A percentile compares a stretch with the other conserved stretches of the same genome.
phyloP scores from a whole-genome alignment of 2,888 invertebrate species.

The Andrena fulva region DNA sequence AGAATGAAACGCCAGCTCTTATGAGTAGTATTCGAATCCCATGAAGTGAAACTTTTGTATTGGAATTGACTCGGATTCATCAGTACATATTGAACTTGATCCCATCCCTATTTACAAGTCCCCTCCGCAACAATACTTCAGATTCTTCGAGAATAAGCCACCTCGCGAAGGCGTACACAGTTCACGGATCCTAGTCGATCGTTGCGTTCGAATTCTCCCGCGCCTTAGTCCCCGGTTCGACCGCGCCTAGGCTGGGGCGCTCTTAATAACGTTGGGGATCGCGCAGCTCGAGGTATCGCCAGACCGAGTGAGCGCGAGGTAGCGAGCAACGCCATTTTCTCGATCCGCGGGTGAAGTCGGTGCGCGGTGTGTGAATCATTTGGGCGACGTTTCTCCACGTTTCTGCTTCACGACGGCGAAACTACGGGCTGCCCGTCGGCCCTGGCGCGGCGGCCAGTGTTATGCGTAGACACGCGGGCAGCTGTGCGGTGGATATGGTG shows the following conservation, averaged over 20 bases:
- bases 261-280: constrained; percentile 17
- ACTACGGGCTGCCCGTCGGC: constrained; percentile 33
- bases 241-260: constrained; percentile 18
- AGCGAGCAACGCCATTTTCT: constrained; percentile 76
- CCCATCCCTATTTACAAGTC: no score
- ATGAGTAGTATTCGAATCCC: no score
- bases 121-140: no score
- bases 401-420: constrained; percentile 36
- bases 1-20: no score
- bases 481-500: constrained; percentile 76
- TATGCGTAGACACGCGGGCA: constrained; percentile 77
- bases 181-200: background rate
- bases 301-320: constrained; percentile 59
- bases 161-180: background rate
- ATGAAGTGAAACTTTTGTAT: no score
- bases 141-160: background rate
- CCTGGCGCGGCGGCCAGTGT: constrained; percentile 60
- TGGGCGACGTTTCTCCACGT: constrained; percentile 33
- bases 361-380: constrained; percentile 49
- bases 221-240: background rate
- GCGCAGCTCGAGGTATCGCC: constrained; percentile 49
- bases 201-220: constrained; percentile 36
- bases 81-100: no score
- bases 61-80: no score
- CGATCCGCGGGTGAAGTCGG: constrained; percentile 68